Evolutionary conservation across 2,888 invertebrate species (phyloP).

Genomic region (Poecilobothrus nobilitatus): DNA sequence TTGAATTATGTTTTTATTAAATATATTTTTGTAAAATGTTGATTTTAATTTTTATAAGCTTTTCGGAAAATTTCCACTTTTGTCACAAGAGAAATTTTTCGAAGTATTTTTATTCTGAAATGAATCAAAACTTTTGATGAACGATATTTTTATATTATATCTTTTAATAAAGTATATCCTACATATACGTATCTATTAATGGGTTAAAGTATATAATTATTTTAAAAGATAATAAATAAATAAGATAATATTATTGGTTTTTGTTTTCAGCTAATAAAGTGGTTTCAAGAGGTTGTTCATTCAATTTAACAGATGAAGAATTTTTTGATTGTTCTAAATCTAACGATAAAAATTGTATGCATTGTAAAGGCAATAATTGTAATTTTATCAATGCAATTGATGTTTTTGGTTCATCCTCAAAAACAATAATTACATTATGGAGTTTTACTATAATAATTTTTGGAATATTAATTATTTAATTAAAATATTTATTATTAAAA

Average conservation of each 20-base stretch:
- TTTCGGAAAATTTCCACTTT: no score
- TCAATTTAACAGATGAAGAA: slow-evolving; percentile 11
- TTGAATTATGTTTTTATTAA: no score
- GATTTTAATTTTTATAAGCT: no score
- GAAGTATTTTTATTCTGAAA: no score
- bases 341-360: background rate
- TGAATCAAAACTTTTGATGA: no score
- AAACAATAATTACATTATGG: background rate
- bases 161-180: no score
- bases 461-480: background rate
- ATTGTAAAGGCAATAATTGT: slow-evolving; percentile 2
- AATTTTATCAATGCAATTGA: background rate
- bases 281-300: slow-evolving; percentile 15
- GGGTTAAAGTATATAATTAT: no score
- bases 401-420: background rate
- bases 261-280: background rate
- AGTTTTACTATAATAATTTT: background rate
- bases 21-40: no score
- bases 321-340: slow-evolving; percentile 5
- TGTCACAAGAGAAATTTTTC: no score
- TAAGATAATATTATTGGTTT: background rate
- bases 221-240: background rate
- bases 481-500: background rate
- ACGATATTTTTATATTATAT: no score
- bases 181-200: no score